Evolutionary conservation across 2,113 vertebrate species (phyloP), one percentile per base, ranked within the genome.

Genomic region (Hippocampus barbouri): DNA sequence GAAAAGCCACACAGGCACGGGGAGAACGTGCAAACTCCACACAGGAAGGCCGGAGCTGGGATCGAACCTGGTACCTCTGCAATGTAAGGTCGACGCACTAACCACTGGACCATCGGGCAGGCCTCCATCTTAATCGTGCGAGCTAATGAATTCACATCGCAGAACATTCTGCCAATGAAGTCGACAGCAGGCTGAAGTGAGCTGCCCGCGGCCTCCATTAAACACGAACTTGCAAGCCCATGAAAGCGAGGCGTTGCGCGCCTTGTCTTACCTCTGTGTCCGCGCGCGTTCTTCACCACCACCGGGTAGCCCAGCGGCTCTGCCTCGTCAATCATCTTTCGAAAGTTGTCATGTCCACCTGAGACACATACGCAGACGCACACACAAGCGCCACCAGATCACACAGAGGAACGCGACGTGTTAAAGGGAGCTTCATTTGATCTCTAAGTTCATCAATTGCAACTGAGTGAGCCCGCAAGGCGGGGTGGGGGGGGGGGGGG

Each of bases 241-340:
- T 63, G 49, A 75, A 27, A 51, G 34, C 23, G 61, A 66, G 21
- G 56, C 64, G 34, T n/a, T 16, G 20, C 16, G 23, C 21, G n/a
- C 2, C 38, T 10, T 7, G 14, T 72, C 91, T 90, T 82, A 96
- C 95, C 95, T 92, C 93, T 90, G 88, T 96, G 94, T 73, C 95
- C 95, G 34, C 95, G 93, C 23, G 95, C 94, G 56, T 95, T 96
- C 91, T 96, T 96, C 90, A 96, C 95, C 86, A 96, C 95, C 20
- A 96, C 94, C 0, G 95, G 95, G 87, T 95, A 96, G 64, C 95
- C 95, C 71, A 96, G 90, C 0, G 95, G 94, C 79, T 96, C 95
- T 0, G 95, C 95, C 86, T 96, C 94, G 57, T 96, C 94, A 53
- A 96, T 96, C 93, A 96, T 95, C 88, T 96, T 96, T 59, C 94